Evolutionary conservation across 2,113 vertebrate species (phyloP), one percentile per base, ranked within the genome.

Genomic region (Gallinago paraguaiae): DNA sequence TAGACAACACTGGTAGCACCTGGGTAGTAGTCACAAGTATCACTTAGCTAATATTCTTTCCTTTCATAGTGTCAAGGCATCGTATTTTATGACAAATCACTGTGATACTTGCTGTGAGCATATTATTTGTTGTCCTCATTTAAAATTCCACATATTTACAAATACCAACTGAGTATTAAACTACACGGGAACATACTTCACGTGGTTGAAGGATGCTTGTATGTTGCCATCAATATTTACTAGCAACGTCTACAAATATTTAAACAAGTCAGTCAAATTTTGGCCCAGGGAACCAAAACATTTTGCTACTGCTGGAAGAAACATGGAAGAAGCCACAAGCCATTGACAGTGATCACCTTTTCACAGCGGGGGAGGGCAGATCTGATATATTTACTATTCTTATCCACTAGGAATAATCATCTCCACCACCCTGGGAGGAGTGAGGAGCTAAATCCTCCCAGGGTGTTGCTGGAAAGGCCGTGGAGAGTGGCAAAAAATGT

Each of bases 121-220:
- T 3, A 10, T 68, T 25, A 10, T 57, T 37, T 61, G 37, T 41
- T 13, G 1, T 8, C 13, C 17, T 81, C 41, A 11, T n/a, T n/a
- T 37, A 43, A 83, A 86, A 70, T 8, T 2, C 67, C 19, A 11
- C 0, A 0, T 50, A 33, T 81, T 53, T 56, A 25, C 77, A 31
- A 65, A 63, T 7, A 54, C 39, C 56, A 67, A 13, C 24, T 6
- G 24, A 81, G 65, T 56, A 13, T 19, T 43, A 4, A 31, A 37
- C 43, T 0, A 0, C 7, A 6, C 0, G 12, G 28, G 25, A 30
- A 65, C 30, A 14, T 3, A n/a, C 27, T 54, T 43, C 71, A 51
- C 22, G 0, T 1, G 48, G 12, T 2, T 45, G 23, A 41, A 45
- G 80, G 69, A 61, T n/a, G 72, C 76, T 89, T 8, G 0, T 2